phyloP scores from a whole-genome alignment of 2,888 invertebrate species.

The Temnothorax rugatulus region DNA sequence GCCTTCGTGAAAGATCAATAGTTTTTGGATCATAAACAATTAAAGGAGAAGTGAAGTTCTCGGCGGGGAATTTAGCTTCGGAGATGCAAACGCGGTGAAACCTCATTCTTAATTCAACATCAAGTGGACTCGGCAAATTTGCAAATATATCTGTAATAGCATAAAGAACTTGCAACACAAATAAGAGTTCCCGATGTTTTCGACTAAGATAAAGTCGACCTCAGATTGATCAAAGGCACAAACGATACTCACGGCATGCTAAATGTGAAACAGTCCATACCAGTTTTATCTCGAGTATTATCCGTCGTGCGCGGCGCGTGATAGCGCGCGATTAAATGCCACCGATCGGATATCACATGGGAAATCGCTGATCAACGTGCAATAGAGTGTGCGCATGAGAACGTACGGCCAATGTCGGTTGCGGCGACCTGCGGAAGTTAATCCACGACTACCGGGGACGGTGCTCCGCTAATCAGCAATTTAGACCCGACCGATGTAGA shows the following conservation, averaged over 20 bases:
- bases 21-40: neutral
- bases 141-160: neutral
- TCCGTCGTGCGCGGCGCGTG: neutral
- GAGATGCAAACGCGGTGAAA: conserved; percentile 2
- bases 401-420: neutral
- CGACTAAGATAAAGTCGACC: neutral
- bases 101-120: conserved; percentile 21
- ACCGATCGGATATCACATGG: conserved; percentile 21
- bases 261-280: neutral
- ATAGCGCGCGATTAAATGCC: conserved; percentile 6
- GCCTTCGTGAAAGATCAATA: neutral
- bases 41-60: neutral
- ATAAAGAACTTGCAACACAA: neutral
- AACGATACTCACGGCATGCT: no score
- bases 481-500: conserved; percentile 40
- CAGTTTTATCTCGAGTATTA: conserved; percentile 24
- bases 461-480: conserved; percentile 44
- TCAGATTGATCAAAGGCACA: neutral
- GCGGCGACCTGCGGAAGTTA: conserved; percentile 29
- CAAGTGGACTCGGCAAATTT: neutral
- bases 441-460: conserved; percentile 14
- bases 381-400: conserved; percentile 1
- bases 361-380: conserved; percentile 12
- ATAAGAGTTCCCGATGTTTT: neutral
- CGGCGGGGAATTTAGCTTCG: neutral